These are phyloP conservation scores for Micropoecilia bifurca DNA, from an alignment of 2,797 vertebrate genomes.

Conservation along the genomic window DNA sequence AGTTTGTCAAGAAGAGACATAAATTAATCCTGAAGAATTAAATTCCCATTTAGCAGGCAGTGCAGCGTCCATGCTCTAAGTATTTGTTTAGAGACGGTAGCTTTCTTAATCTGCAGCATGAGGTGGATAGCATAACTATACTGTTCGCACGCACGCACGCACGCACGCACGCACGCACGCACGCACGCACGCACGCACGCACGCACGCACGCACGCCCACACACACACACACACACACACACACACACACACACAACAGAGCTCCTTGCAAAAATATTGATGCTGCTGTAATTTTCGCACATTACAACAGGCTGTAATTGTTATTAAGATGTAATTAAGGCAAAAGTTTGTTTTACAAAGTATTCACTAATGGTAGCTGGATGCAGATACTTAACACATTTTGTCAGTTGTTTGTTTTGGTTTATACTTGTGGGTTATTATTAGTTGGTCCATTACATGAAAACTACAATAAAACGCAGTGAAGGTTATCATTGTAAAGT, in stretches of 20 bases:
- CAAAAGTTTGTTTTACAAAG: background rate
- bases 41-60: conserved; percentile 21
- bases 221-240: too few species aligned
- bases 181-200: too few species aligned
- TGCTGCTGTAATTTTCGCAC: background rate
- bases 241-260: background rate
- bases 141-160: background rate
- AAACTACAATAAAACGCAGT: background rate
- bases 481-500: background rate
- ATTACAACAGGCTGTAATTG: background rate
- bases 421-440: background rate
- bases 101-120: conserved; percentile 28
- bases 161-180: too few species aligned
- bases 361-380: background rate
- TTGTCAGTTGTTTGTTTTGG: background rate
- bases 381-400: background rate
- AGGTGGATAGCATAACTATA: conserved; percentile 16
- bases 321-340: background rate
- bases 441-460: background rate
- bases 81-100: conserved; percentile 32
- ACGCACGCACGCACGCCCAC: background rate
- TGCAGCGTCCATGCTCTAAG: conserved; percentile 30
- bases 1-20: conserved; percentile 6
- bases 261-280: background rate
- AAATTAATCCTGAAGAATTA: conserved; percentile 23